These are phyloP conservation scores for Dynastes grantii DNA, from an alignment of 2,888 invertebrate species.

Conservation along the genomic window DNA sequence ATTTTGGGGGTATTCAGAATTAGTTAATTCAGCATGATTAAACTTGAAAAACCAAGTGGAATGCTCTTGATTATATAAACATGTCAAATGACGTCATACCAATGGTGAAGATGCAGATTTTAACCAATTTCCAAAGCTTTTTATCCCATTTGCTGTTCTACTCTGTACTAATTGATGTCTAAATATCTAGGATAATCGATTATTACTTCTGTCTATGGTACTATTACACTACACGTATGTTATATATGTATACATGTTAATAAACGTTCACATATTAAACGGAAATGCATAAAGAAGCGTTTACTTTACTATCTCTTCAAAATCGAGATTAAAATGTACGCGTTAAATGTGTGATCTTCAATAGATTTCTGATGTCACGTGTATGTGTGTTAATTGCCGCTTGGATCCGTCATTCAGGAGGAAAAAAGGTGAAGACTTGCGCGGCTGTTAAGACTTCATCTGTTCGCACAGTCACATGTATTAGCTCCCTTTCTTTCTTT, in stretches of 20 bases:
- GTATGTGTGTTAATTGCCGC: constrained; percentile 70
- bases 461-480: constrained; percentile 70
- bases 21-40: no score
- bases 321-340: constrained; percentile 61
- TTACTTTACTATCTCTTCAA: constrained; percentile 19
- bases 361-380: constrained; percentile 69
- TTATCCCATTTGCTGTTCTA: no score
- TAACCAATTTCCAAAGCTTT: no score
- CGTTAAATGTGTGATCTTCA: constrained; percentile 67
- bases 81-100: no score
- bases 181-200: not conserved
- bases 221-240: not conserved
- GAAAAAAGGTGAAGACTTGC: constrained; percentile 78
- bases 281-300: constrained; percentile 17
- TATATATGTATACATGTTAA: not conserved
- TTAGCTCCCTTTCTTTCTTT: constrained; percentile 62
- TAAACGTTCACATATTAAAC: not conserved
- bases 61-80: no score
- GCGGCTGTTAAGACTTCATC: constrained; percentile 70
- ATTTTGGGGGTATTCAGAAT: no score
- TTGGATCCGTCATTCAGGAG: constrained; percentile 72
- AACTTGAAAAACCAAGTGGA: no score
- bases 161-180: not conserved
- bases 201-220: constrained; percentile 10
- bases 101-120: no score